phyloP scores from a whole-genome alignment of 2,888 invertebrate species.

The Monoplex corrugatus region DNA sequence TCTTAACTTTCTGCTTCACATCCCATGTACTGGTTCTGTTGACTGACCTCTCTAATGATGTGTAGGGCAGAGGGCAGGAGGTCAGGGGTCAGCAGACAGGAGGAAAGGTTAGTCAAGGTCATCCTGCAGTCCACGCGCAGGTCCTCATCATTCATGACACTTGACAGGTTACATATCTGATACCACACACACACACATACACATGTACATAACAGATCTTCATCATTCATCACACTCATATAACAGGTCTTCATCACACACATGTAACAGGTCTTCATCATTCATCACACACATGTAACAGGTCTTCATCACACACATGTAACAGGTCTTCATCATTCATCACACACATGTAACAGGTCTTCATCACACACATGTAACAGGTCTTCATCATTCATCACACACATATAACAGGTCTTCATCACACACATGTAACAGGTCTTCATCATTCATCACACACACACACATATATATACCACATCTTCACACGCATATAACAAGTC shows the following conservation, averaged over 20 bases:
- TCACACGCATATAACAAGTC: too few relatives aligned
- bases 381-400: too few relatives aligned
- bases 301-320: not conserved
- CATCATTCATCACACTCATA: conserved; percentile 71
- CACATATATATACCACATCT: too few relatives aligned
- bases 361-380: too few relatives aligned
- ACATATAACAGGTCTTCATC: too few relatives aligned
- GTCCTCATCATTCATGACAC: conserved; percentile 90
- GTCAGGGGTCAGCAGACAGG: conserved; percentile 85
- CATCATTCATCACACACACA: too few relatives aligned
- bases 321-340: not conserved
- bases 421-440: too few relatives aligned
- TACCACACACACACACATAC: conserved; percentile 59
- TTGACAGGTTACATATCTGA: conserved; percentile 88
- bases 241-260: not conserved
- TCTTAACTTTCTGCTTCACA: too few relatives aligned
- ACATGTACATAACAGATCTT: not conserved
- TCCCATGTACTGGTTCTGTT: too few relatives aligned
- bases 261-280: too few relatives aligned
- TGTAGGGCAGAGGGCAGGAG: conserved; percentile 85
- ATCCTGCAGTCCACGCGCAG: conserved; percentile 85
- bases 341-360: too few relatives aligned
- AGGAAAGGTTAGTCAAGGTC: conserved; percentile 87
- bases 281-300: not conserved
- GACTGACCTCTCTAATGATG: conserved; percentile 83